A percentile compares a stretch with the other conserved stretches of the same genome.
These are phyloP conservation scores for Poecilia velifera DNA, from an alignment of 2,797 vertebrate species.

Conservation along the genomic window DNA sequence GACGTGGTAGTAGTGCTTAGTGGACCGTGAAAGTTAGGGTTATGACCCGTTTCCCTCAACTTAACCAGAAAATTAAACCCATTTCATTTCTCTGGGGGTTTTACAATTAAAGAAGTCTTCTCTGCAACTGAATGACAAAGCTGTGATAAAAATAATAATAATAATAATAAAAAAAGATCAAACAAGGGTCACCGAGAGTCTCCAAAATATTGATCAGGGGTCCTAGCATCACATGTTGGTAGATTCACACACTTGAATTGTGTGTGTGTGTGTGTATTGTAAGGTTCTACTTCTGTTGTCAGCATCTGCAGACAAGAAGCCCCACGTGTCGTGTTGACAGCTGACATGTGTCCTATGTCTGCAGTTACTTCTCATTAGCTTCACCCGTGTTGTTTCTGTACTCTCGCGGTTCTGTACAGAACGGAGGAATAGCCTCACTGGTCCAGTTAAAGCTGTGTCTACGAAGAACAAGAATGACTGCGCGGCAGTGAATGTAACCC, in stretches of 20 bases:
- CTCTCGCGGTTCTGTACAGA: neutral
- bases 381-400: neutral
- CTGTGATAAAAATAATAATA: neutral
- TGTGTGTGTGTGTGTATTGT: neutral
- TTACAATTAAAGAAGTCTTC: neutral
- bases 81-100: neutral
- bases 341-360: neutral
- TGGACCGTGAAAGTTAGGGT: neutral
- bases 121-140: neutral
- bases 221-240: neutral
- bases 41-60: neutral
- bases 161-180: neutral
- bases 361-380: neutral
- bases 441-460: neutral
- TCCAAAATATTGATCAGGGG: neutral
- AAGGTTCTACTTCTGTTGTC: neutral
- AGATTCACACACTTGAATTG: neutral
- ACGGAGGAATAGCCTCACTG: neutral
- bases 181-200: neutral
- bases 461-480: neutral
- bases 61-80: neutral
- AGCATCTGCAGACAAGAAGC: neutral
- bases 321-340: neutral
- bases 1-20: neutral
- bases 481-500: neutral